Conservation (phyloP, 2,888 invertebrate species). For the Microlaimidae sp. region DNA sequence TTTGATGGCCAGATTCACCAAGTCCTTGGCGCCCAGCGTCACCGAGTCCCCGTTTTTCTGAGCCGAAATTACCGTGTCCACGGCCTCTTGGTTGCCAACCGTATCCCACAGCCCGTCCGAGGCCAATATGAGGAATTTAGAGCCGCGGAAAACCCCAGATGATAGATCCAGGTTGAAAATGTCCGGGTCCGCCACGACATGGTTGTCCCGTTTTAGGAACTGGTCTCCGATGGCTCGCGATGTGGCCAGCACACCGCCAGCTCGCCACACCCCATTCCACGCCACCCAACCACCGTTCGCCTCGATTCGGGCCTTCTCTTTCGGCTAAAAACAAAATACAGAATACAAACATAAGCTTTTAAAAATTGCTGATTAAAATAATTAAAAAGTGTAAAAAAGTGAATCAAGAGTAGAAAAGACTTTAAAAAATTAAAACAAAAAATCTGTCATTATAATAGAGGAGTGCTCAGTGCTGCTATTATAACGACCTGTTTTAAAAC, state of each 20-base stretch:
- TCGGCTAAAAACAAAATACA: constrained; percentile 53
- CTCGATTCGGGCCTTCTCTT: constrained; percentile 74
- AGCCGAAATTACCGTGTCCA: constrained; percentile 18
- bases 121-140: constrained; percentile 68
- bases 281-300: constrained; percentile 87
- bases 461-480: too few relatives aligned
- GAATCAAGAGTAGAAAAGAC: too few relatives aligned
- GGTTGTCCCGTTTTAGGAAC: constrained; percentile 74
- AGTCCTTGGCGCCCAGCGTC: constrained; percentile 72
- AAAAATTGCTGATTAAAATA: too few relatives aligned
- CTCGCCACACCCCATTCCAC: constrained; percentile 71
- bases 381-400: too few relatives aligned
- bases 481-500: too few relatives aligned
- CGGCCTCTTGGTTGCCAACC: constrained; percentile 78
- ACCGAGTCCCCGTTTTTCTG: constrained; percentile 48
- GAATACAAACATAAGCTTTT: too few relatives aligned
- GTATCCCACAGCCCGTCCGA: constrained; percentile 94
- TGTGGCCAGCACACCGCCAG: constrained; percentile 81
- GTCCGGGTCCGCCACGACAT: constrained; percentile 87
- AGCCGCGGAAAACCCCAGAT: neutral
- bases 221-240: constrained; percentile 86
- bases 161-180: constrained; percentile 40
- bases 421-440: too few relatives aligned
- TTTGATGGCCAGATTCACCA: constrained; percentile 72
- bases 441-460: too few relatives aligned